phyloP scores from a whole-genome alignment of 2,888 invertebrate genomes.

The Thera obeliscata region DNA sequence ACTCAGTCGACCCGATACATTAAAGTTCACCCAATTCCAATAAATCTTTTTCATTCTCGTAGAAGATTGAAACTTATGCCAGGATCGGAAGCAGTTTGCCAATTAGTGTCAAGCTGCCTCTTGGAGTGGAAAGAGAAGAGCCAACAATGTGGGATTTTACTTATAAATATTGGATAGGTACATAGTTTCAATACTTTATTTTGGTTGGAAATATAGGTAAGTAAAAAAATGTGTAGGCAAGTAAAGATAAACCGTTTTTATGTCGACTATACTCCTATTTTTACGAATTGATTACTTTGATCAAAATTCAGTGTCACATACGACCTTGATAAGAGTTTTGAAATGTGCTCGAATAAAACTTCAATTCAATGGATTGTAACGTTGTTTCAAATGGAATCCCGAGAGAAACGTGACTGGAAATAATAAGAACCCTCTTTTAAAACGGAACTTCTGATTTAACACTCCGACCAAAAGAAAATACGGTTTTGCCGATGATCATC shows the following conservation, averaged over 20 bases:
- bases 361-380: conserved; percentile 34
- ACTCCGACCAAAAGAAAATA: conserved; percentile 12
- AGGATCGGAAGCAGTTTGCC: conserved; percentile 23
- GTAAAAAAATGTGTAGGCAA: neutral
- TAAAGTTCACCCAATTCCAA: conserved; percentile 4
- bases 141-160: conserved; percentile 18
- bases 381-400: conserved; percentile 31
- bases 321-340: conserved; percentile 26
- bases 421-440: conserved; percentile 21
- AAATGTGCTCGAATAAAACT: conserved; percentile 35
- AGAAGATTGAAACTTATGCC: conserved; percentile 22
- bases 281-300: neutral
- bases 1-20: neutral
- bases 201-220: neutral
- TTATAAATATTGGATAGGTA: conserved; percentile 6
- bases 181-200: neutral
- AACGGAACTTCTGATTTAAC: conserved; percentile 24
- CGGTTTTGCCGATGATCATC: conserved; percentile 7
- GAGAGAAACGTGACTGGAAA: conserved; percentile 33
- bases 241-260: neutral
- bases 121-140: conserved; percentile 27
- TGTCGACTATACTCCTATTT: conserved; percentile 1
- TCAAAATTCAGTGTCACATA: conserved; percentile 21
- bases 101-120: conserved; percentile 40
- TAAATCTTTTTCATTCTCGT: neutral